These are phyloP conservation scores for Leistus spinibarbis DNA, from an alignment of 2,888 invertebrate genomes.

Conservation along the genomic window DNA sequence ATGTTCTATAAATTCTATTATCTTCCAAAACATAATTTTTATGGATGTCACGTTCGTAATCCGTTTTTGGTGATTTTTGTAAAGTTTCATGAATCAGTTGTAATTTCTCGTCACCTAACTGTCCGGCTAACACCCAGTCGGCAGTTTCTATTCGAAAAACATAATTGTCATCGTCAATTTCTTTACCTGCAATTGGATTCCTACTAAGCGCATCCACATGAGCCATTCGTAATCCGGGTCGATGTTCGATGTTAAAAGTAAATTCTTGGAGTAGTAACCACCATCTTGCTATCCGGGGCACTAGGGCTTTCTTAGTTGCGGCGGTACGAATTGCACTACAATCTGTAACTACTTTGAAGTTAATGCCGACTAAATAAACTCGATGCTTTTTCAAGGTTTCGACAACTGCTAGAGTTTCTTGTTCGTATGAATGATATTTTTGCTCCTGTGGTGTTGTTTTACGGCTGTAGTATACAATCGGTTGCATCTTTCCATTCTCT, in stretches of 20 bases:
- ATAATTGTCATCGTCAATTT: conserved; percentile 41
- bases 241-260: conserved; percentile 43
- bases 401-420: conserved; percentile 52
- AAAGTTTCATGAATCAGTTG: conserved; percentile 1
- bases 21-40: conserved; percentile 11
- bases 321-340: conserved; percentile 40
- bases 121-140: conserved; percentile 12
- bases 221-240: conserved; percentile 43
- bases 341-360: conserved; percentile 48
- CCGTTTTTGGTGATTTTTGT: background rate
- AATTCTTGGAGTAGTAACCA: conserved; percentile 43
- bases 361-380: conserved; percentile 48
- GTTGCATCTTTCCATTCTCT: conserved; percentile 42
- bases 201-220: conserved; percentile 49
- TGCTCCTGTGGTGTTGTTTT: conserved; percentile 48
- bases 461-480: conserved; percentile 49
- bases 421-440: conserved; percentile 50
- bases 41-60: conserved; percentile 8
- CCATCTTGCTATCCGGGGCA: conserved; percentile 42
- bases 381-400: conserved; percentile 49
- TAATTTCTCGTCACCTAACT: conserved; percentile 16
- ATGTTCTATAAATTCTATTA: background rate
- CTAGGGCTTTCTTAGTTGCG: conserved; percentile 40
- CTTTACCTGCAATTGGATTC: conserved; percentile 42
- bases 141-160: conserved; percentile 15